phyloP scores from a whole-genome alignment of 2,113 vertebrate species.

The Otolemur garnettii region DNA sequence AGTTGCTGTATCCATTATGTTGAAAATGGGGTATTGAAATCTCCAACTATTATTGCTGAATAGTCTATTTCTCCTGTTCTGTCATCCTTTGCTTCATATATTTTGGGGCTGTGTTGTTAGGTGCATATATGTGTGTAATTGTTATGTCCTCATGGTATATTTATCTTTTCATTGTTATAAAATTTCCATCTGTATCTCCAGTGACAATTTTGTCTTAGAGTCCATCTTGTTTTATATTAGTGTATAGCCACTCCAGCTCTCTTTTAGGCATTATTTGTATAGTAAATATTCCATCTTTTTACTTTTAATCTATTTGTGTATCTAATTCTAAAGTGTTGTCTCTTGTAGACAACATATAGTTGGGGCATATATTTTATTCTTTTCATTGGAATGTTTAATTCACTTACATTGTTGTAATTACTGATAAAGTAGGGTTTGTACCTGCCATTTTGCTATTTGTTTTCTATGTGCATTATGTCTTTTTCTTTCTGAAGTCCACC shows the following conservation, averaged over 20 bases:
- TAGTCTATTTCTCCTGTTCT: not conserved
- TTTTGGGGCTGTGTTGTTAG: not conserved
- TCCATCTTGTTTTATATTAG: not conserved
- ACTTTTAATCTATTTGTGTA: not conserved
- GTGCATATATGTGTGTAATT: not conserved
- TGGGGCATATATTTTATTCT: not conserved
- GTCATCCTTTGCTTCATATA: not conserved
- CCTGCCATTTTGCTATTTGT: not conserved
- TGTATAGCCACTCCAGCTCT: not conserved
- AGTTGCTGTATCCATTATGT: not conserved
- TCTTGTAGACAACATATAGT: not conserved
- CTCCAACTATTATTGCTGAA: not conserved
- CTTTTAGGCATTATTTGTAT: not conserved
- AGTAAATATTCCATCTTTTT: not conserved
- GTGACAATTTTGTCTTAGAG: not conserved
- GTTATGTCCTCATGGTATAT: not conserved
- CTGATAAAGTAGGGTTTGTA: not conserved
- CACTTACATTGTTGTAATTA: not conserved
- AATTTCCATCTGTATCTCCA: not conserved
- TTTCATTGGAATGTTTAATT: not conserved
- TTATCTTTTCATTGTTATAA: not conserved
- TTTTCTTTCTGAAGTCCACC: not conserved
- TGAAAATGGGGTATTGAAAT: not conserved
- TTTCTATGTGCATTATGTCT: not conserved
- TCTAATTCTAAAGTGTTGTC: not conserved